Evolutionary conservation across 2,797 vertebrate species (phyloP).

Genomic region (Sebastes hopkinsi): DNA sequence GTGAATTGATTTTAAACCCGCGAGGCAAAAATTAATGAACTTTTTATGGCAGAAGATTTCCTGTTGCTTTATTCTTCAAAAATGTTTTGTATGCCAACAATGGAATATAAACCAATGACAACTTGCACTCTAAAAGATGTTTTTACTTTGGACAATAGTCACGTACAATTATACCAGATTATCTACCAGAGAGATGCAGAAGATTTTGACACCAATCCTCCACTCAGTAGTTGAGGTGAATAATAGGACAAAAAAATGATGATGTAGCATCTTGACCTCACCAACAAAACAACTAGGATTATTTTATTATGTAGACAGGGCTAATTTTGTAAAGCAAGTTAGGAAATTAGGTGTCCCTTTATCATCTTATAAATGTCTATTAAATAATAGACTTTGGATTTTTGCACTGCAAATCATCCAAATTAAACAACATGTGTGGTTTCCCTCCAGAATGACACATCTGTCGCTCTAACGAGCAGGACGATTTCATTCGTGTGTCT

Average conservation of each 20-base stretch:
- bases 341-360: neutral
- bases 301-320: neutral
- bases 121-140: neutral
- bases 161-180: neutral
- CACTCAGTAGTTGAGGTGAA: neutral
- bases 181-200: neutral
- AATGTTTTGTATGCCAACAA: neutral
- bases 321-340: neutral
- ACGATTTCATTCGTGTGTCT: neutral
- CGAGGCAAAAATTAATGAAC: neutral
- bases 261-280: neutral
- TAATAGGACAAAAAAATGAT: neutral
- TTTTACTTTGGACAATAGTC: neutral
- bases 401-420: neutral
- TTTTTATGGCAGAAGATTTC: neutral
- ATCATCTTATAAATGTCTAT: neutral
- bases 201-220: neutral
- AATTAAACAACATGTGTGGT: neutral
- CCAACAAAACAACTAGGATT: neutral
- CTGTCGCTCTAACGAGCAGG: neutral
- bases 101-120: neutral
- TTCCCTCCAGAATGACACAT: neutral
- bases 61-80: neutral
- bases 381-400: neutral
- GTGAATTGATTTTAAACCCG: neutral